phyloP scores from a whole-genome alignment of 2,888 invertebrate genomes.

The Drosophila austrosaltans region DNA sequence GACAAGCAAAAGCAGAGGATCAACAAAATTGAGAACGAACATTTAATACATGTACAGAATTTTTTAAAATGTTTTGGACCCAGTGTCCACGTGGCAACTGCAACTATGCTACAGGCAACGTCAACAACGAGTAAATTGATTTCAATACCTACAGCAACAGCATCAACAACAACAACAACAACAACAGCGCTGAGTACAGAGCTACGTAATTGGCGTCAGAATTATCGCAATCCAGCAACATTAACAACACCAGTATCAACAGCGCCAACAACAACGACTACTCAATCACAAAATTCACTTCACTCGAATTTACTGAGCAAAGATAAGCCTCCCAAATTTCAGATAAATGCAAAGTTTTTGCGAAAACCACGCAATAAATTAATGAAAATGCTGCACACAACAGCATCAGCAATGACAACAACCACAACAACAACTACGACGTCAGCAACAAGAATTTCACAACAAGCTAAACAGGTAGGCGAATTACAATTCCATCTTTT shows the following conservation, averaged over 20 bases:
- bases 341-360: constrained; percentile 82
- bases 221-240: constrained; percentile 33
- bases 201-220: constrained; percentile 65
- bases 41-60: constrained; percentile 78
- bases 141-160: background rate
- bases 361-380: constrained; percentile 80
- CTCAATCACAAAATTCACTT: constrained; percentile 22
- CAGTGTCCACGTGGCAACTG: constrained; percentile 52
- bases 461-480: constrained; percentile 24
- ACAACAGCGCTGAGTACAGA: constrained; percentile 32
- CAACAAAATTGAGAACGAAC: constrained; percentile 67
- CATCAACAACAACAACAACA: constrained; percentile 9
- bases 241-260: background rate
- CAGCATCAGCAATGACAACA: constrained; percentile 26
- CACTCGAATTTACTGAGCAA: constrained; percentile 30
- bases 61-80: constrained; percentile 80
- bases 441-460: background rate
- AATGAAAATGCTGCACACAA: constrained; percentile 62
- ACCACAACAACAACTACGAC: constrained; percentile 25
- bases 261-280: constrained; percentile 11
- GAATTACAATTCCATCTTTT: constrained; percentile 49
- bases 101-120: constrained; percentile 11
- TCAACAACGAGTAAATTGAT: background rate
- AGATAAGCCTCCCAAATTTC: constrained; percentile 77
- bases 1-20: constrained; percentile 59